These are phyloP conservation scores for Laticauda laticaudata DNA, from an alignment of 2,113 vertebrate species.

Conservation along the genomic window DNA sequence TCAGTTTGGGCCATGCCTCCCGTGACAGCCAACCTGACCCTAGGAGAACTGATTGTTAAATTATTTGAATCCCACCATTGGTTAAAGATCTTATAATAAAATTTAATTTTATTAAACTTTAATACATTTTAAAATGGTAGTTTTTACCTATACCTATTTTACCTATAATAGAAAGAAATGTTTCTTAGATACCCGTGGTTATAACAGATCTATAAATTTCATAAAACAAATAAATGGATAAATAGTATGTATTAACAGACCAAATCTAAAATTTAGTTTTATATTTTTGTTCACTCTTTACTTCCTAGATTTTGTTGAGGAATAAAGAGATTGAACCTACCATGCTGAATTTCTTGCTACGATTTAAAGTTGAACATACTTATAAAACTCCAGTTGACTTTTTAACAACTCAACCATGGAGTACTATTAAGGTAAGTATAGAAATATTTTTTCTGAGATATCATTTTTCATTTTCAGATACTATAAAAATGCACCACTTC, in stretches of 20 bases:
- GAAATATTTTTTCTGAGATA: conserved; percentile 19
- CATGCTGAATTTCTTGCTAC: conserved; percentile 81
- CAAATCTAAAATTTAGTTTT: conserved; percentile 34
- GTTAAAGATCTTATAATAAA: too few relatives aligned
- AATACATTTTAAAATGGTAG: not conserved
- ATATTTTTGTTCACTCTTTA: conserved; percentile 20
- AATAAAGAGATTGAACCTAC: conserved; percentile 71
- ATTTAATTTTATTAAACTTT: too few relatives aligned
- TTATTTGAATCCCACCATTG: too few relatives aligned
- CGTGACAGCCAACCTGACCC: too few relatives aligned
- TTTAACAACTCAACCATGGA: conserved; percentile 78
- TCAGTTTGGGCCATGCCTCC: too few relatives aligned
- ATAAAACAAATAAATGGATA: not conserved
- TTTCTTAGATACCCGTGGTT: not conserved
- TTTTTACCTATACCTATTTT: not conserved
- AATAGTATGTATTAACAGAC: conserved; percentile 2
- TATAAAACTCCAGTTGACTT: conserved; percentile 77
- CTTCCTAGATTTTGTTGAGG: conserved; percentile 76
- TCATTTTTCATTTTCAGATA: not conserved
- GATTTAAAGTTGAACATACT: conserved; percentile 71
- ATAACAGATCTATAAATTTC: not conserved
- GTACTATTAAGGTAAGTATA: conserved; percentile 76
- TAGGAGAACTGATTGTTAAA: too few relatives aligned
- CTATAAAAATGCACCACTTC: not conserved
- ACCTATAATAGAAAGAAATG: not conserved